Evolutionary conservation across 2,113 vertebrate genomes (phyloP), one percentile per base, ranked within the genome.

Genomic region (Rhinoderma darwinii): DNA sequence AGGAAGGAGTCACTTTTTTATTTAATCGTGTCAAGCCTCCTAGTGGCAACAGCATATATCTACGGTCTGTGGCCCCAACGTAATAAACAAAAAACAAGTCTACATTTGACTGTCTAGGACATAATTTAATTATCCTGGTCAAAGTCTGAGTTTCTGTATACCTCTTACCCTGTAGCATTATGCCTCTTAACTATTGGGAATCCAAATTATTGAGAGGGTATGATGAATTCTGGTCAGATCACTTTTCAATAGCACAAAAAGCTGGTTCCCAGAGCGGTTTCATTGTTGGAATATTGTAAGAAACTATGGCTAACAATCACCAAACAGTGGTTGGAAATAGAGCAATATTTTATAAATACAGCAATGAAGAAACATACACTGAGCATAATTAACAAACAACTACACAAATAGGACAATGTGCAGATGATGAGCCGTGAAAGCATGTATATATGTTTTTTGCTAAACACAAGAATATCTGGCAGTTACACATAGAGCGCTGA

Each of bases 391-490:
- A 50, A 47, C 14, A 78, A 51, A 54, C 30, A 20, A 32, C 43
- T 51, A 20, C 44, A 77, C 74, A 54, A 76, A 50, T 1, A 76
- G 44, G 27, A 76, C 27, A 9, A 76, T 32, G 44, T 54, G 44
- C 35, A 41, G 32, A 35, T 7, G 35, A 39, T 22, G 37, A 72
- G 20, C 18, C 14, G 22, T 51, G 18, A 18, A 39, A 72, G n/a
- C 75, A 51, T 18, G 18, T 20, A 59, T 17, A 54, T 12, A 50
- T 61, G 5, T 39, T 22, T n/a, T 81, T 22, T 39, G 51, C 11
- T 43, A 43, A 15, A 20, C 37, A 82, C 79, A 82, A 63, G 12
- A 63, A 63, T 43, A 63, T n/a, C 20, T 82, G 56, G n/a, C 37
- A 63, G 59, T 63, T 39, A 30, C 56, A 63, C n/a, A 27, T n/a